Conservation (phyloP, 2,797 vertebrate species). For the Falco naumanni region DNA sequence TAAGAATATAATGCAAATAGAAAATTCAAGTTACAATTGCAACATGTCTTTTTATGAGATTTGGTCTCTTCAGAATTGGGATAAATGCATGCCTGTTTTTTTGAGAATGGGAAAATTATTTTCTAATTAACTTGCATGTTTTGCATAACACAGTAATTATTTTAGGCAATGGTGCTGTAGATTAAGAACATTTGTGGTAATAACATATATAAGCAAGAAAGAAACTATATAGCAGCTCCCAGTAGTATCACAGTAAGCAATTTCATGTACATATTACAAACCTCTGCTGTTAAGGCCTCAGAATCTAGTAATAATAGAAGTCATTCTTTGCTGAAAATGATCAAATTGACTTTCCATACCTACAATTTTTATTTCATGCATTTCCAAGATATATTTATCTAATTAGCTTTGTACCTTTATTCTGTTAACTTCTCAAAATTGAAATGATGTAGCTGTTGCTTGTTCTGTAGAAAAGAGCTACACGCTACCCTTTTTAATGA, state of each 20-base stretch:
- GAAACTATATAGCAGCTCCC: not conserved
- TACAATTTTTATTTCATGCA: not conserved
- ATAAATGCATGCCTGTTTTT: constrained; percentile 20
- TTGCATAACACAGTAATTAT: constrained; percentile 56
- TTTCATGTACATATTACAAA: not conserved
- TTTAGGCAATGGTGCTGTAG: constrained; percentile 60
- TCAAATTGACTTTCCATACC: not conserved
- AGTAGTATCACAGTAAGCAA: not conserved
- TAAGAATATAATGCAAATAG: constrained; percentile 70
- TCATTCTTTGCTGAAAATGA: not conserved
- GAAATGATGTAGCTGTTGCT: constrained; percentile 19
- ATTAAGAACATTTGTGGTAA: constrained; percentile 60
- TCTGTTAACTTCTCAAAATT: not conserved
- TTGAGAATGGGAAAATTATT: constrained; percentile 49
- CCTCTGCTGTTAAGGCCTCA: not conserved
- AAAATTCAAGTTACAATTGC: constrained; percentile 65
- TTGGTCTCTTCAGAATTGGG: constrained; percentile 55
- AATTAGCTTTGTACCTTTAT: not conserved
- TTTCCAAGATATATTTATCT: not conserved
- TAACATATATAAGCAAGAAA: not conserved
- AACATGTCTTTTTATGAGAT: constrained; percentile 57
- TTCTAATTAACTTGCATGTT: constrained; percentile 66
- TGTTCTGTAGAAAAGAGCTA: not conserved
- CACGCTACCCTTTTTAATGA: not conserved
- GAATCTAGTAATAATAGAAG: not conserved